phyloP scores from a whole-genome alignment of 2,113 vertebrate genomes.

The Anser cygnoides region DNA sequence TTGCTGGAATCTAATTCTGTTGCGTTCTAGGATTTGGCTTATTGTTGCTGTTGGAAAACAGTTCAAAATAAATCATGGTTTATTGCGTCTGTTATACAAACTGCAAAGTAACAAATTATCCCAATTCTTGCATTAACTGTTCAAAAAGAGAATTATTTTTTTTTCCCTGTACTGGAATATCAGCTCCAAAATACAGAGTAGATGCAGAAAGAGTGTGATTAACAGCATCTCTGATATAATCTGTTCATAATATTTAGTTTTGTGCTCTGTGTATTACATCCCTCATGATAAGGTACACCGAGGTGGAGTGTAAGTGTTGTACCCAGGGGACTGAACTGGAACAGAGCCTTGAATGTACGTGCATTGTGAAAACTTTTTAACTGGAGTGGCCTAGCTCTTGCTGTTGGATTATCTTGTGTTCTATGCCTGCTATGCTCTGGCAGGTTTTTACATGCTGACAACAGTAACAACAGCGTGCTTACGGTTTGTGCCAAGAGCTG shows the following conservation, averaged over 20 bases:
- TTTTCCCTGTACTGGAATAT: neutral
- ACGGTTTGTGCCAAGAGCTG: neutral
- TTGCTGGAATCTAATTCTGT: neutral
- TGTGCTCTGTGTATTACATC: neutral
- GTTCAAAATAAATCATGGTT: neutral
- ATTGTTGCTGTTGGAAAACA: conserved; percentile 9
- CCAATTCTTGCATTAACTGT: neutral
- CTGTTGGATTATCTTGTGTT: neutral
- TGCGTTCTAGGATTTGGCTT: neutral
- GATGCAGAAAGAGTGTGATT: neutral
- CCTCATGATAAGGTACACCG: neutral
- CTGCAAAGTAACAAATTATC: neutral
- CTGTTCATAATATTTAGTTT: neutral
- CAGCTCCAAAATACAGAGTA: neutral
- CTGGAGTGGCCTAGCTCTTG: neutral
- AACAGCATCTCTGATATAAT: neutral
- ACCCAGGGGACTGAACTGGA: neutral
- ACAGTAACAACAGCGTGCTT: neutral
- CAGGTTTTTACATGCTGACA: neutral
- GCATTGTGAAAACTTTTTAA: neutral
- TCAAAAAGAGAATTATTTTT: neutral
- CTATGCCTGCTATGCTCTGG: neutral
- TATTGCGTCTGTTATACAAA: neutral
- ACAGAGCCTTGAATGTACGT: neutral
- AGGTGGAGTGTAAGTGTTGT: neutral